Evolutionary conservation across 1,140 invertebrate genomes (phyloP), one percentile per base, ranked within the genome.

Genomic region (Drosophila parabipectinata): DNA sequence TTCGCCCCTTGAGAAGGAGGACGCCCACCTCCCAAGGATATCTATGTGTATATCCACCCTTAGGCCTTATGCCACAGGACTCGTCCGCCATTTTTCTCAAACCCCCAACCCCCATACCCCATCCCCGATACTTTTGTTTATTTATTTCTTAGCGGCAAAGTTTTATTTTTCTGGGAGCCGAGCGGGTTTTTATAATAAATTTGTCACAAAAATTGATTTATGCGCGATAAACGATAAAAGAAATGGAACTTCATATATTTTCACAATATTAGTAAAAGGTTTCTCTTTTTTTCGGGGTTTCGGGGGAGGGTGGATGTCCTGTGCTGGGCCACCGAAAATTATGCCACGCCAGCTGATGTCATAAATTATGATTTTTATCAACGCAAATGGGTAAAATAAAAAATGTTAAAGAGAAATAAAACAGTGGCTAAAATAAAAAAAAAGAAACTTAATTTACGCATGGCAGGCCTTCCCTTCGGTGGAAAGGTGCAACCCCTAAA

Each of bases 121-220:
- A 41, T 45, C 48, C 61, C 50, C 58, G 37, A 58, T 48, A 28
- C 60, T 39, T 62, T 44, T 52, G 47, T 67, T 77, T 55, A 61
- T 78, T 62, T 79, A 57, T 59, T 64, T 51, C 45, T 64, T 63
- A 45, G 45, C 37, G 18, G 48, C 21, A 30, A n/a, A 55, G 45
- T 66, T 53, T 59, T 71, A 56, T 73, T 73, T 45, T 45, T 48
- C 48, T 87, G 71, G 54, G 52, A 61, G 66, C 63, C 51, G 12
- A 68, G 51, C 52, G 51, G 64, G 63, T 80, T 79, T 87, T 90
- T 82, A 90, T 90, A 90, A 90, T 90, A 90, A 90, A 90, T 90
- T 90, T 90, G 85, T 90, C 85, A 90, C 81, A 90, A 82, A 90
- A 90, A 90, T 90, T 90, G 85, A 90, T 90, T 90, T 90, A 90